Percentiles rank a stretch among this genome's conserved stretches.
These are phyloP conservation scores for Aurelia aurita complex sp. Pacific DNA, from an alignment of 30 jellyfish, hydroid and myxozoan genomes.

Conservation along the genomic window DNA sequence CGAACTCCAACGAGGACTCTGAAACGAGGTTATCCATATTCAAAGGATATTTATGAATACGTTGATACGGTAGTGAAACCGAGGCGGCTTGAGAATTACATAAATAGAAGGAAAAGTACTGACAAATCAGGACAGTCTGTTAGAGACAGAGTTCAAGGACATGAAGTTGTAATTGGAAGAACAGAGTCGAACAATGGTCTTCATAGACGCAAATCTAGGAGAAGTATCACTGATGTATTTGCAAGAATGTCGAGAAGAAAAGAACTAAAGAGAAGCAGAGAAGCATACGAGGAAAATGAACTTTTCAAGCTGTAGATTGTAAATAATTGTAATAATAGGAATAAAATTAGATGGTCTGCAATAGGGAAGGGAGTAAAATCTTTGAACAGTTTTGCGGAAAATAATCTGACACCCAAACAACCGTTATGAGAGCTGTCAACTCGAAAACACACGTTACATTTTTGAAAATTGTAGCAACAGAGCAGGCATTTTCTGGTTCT, in stretches of 20 bases:
- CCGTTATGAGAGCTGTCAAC: no score
- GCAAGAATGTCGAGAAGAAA: slow-evolving; percentile 59
- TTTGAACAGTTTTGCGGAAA: no score
- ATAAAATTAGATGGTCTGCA: no score
- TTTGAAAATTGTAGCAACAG: no score
- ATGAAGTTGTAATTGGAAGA: not conserved
- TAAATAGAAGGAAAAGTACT: not conserved
- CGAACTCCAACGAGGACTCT: slow-evolving; percentile 2
- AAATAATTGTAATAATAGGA: not conserved
- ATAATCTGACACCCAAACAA: no score
- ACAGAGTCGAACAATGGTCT: not conserved
- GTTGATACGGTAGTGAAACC: slow-evolving; percentile 51
- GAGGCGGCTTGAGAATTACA: not conserved
- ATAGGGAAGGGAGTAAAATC: no score
- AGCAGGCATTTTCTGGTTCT: no score
- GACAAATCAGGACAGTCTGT: not conserved
- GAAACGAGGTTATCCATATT: slow-evolving; percentile 62
- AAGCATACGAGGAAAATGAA: slow-evolving; percentile 22
- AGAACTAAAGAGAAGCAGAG: slow-evolving; percentile 40
- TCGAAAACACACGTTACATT: no score
- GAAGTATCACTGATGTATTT: slow-evolving; percentile 34
- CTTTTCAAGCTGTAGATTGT: slow-evolving; percentile 2
- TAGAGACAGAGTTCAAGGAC: no score
- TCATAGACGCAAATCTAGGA: slow-evolving; percentile 14
- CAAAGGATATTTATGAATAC: slow-evolving; percentile 45